These are phyloP conservation scores for Scolanthus callimorphus DNA, from an alignment of 92 coral and sea anemone species.

Conservation along the genomic window DNA sequence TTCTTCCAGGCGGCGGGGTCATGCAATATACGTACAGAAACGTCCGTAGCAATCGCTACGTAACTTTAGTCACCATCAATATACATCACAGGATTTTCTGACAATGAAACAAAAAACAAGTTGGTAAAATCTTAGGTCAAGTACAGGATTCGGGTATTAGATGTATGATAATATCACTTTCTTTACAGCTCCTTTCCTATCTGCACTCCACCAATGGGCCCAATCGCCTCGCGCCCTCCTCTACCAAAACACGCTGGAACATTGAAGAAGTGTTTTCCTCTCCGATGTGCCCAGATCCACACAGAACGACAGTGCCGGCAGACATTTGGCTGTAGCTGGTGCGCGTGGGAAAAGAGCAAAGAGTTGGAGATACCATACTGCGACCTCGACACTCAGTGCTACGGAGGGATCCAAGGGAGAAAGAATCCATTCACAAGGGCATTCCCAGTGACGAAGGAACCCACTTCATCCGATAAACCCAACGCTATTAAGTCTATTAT, in stretches of 20 bases:
- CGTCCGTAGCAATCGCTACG: no score
- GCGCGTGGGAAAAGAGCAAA: constrained; percentile 16
- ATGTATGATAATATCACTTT: no score
- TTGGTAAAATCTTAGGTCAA: no score
- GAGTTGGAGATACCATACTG: constrained; percentile 40
- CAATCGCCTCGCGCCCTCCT: constrained; percentile 28
- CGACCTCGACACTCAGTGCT: constrained; percentile 28
- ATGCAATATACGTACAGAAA: no score
- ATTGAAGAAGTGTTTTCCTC: constrained; percentile 34
- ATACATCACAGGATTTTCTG: no score
- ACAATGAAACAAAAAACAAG: no score
- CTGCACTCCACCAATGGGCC: constrained; percentile 34
- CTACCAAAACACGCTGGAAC: constrained; percentile 31
- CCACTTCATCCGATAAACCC: no score
- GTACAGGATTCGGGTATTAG: no score
- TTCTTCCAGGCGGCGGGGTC: no score
- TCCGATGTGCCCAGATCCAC: constrained; percentile 15
- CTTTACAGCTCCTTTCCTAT: constrained; percentile 13
- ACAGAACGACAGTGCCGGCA: constrained; percentile 33
- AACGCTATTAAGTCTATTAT: no score
- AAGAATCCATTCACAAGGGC: constrained; percentile 38
- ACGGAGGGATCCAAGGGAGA: constrained; percentile 37
- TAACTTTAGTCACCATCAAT: no score
- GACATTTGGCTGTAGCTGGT: constrained; percentile 58
- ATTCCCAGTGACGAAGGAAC: neutral